These are phyloP conservation scores for Plagiodera versicolora DNA, from an alignment of 2,888 invertebrate species.

Conservation along the genomic window DNA sequence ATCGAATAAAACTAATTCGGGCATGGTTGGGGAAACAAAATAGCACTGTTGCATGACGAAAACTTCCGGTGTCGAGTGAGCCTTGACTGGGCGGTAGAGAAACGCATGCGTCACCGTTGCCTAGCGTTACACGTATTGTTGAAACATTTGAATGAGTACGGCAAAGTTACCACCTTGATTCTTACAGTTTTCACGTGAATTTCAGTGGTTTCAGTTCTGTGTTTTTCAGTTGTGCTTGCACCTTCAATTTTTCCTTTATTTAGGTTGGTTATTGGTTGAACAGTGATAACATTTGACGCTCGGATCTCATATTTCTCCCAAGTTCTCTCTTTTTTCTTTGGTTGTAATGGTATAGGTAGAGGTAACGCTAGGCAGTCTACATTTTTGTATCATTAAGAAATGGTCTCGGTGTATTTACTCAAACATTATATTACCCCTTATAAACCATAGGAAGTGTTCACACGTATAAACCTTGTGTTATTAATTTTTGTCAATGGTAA, in stretches of 20 bases:
- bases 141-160: slow-evolving; percentile 54
- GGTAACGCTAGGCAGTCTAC: not conserved
- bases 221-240: slow-evolving; percentile 30
- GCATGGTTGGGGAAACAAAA: slow-evolving; percentile 52
- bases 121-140: slow-evolving; percentile 52
- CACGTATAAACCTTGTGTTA: too few relatives aligned
- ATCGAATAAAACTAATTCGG: slow-evolving; percentile 44
- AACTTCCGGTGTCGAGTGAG: slow-evolving; percentile 51
- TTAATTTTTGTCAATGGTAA: not conserved
- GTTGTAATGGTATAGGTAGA: not conserved
- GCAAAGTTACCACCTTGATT: slow-evolving; percentile 50
- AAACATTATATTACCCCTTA: not conserved
- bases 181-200: slow-evolving; percentile 54
- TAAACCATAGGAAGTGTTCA: too few relatives aligned
- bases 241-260: slow-evolving; percentile 26
- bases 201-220: slow-evolving; percentile 53
- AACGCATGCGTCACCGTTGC: slow-evolving; percentile 52
- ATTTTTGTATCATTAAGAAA: not conserved
- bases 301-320: not conserved
- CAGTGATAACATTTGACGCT: slow-evolving; percentile 16
- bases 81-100: slow-evolving; percentile 47
- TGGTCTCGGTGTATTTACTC: not conserved
- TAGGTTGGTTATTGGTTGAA: slow-evolving; percentile 22
- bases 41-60: slow-evolving; percentile 53
- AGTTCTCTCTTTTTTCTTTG: slow-evolving; percentile 10